A percentile compares a stretch with the other conserved stretches of the same genome.
Evolutionary conservation across 2,888 invertebrate genomes (phyloP).

Genomic region (Andrena bicolor): DNA sequence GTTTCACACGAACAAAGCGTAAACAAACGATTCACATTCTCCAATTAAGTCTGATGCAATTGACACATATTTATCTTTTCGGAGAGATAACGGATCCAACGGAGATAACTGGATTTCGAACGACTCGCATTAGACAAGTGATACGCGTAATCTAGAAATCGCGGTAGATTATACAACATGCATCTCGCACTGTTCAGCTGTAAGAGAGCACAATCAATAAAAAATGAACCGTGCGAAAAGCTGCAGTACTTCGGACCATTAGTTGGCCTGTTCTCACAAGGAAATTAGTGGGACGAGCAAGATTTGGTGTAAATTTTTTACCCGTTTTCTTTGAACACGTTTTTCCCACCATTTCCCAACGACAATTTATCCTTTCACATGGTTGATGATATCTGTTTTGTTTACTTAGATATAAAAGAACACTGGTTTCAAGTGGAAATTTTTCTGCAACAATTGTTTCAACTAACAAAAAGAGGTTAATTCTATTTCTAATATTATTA

Average conservation of each 20-base stretch:
- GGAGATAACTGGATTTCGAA: slow-evolving; percentile 17
- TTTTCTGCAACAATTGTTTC: slow-evolving; percentile 17
- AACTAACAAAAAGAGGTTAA: too few species aligned
- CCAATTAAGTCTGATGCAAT: too few species aligned
- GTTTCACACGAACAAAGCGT: too few species aligned
- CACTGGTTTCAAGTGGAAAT: slow-evolving; percentile 28
- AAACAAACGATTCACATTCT: too few species aligned
- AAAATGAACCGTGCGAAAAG: slow-evolving; percentile 38
- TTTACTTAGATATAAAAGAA: neutral
- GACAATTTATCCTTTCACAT: neutral
- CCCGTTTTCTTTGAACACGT: neutral
- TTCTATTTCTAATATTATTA: too few species aligned
- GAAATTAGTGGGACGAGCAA: slow-evolving; percentile 26
- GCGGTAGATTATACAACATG: neutral
- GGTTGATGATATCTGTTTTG: slow-evolving; percentile 2
- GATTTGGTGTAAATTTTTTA: slow-evolving; percentile 20
- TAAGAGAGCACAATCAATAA: slow-evolving; percentile 33
- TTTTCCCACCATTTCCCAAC: slow-evolving; percentile 5
- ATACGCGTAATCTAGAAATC: slow-evolving; percentile 26
- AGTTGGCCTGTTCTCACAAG: slow-evolving; percentile 14
- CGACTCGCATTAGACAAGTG: neutral
- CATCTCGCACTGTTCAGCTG: slow-evolving; percentile 1
- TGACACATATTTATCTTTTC: too few species aligned
- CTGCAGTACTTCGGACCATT: slow-evolving; percentile 7
- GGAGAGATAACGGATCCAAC: too few species aligned